Conservation (phyloP, 2,797 vertebrate species). For the Hippopotamyrus pictus region DNA sequence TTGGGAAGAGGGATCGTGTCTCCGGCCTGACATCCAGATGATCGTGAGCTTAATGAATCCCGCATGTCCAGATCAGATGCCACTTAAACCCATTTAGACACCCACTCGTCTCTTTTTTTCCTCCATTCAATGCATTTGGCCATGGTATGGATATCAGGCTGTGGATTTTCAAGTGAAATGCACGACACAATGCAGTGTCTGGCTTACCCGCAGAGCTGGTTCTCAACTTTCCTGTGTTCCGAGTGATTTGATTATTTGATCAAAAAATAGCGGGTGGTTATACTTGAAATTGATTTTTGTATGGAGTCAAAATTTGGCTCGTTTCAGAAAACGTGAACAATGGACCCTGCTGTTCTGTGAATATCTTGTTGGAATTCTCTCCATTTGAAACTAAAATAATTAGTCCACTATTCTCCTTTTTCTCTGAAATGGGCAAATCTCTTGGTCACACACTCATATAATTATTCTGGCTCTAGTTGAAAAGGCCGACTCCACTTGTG, state of each 20-base stretch:
- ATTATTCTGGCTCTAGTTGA: conserved; percentile 40
- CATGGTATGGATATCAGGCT: neutral
- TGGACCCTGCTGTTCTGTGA: conserved; percentile 18
- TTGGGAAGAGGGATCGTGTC: neutral
- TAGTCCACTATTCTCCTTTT: neutral
- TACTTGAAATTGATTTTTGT: conserved; percentile 5
- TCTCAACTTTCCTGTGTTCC: neutral
- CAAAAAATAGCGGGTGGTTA: conserved; percentile 7
- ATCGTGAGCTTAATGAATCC: conserved; percentile 10
- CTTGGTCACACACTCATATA: conserved; percentile 13
- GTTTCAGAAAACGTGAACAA: conserved; percentile 19
- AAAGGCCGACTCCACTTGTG: conserved; percentile 32
- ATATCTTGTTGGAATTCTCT: conserved; percentile 8
- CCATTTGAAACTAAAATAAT: conserved; percentile 12
- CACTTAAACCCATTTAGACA: neutral
- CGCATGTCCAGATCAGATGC: conserved; percentile 14
- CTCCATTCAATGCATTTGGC: neutral
- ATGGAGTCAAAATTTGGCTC: neutral
- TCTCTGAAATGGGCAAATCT: conserved; percentile 26
- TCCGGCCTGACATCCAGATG: neutral
- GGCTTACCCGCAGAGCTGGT: neutral
- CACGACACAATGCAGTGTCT: neutral
- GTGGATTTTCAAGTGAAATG: neutral
- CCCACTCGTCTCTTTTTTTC: neutral
- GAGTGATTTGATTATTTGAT: neutral